Evolutionary conservation across 1,140 invertebrate species (phyloP).

Genomic region (Magallana angulata): DNA sequence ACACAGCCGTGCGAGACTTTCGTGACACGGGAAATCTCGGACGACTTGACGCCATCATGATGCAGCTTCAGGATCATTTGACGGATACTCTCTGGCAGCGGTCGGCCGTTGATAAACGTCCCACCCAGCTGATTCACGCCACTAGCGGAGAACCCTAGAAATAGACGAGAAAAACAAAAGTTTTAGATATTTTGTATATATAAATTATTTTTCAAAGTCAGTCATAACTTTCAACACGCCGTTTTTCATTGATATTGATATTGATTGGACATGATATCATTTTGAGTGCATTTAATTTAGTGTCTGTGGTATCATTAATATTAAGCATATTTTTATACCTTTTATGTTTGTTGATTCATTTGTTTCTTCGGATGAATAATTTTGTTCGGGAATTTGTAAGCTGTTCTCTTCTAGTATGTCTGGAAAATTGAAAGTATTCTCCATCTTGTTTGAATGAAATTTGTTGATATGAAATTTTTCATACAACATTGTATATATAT

Average conservation of each 20-base stretch:
- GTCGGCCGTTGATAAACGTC: constrained; percentile 96
- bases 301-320: not conserved
- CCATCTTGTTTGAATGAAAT: not conserved
- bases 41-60: constrained; percentile 92
- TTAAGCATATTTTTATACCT: not conserved
- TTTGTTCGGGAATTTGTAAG: not conserved
- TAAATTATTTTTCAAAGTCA: too few species aligned
- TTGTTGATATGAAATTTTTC: not conserved
- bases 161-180: not conserved
- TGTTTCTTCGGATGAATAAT: not conserved
- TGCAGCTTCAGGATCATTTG: constrained; percentile 96
- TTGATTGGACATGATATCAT: too few species aligned
- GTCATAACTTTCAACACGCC: too few species aligned
- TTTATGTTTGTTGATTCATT: not conserved
- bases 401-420: not conserved
- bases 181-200: too few species aligned
- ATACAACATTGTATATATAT: not conserved
- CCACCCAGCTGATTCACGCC: constrained; percentile 98
- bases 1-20: constrained; percentile 96
- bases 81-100: constrained; percentile 93
- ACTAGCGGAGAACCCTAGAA: not conserved
- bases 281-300: not conserved
- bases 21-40: constrained; percentile 95
- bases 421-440: not conserved
- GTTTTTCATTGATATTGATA: too few species aligned